Conservation (phyloP, 2,888 invertebrate species). For the Coenonympha arcania region DNA sequence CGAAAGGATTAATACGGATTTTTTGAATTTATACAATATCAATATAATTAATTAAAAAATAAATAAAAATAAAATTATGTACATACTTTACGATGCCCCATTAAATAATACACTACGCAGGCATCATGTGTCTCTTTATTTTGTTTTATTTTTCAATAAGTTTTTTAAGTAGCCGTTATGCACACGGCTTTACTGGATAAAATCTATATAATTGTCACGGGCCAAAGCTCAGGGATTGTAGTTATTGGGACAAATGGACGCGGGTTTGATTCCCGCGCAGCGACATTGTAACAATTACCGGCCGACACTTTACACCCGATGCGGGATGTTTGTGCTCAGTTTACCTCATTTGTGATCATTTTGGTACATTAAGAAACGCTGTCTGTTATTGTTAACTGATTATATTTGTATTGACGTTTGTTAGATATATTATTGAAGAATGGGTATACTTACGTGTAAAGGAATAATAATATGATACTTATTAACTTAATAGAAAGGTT, state of each 20-base stretch:
- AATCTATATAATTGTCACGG: conserved; percentile 40
- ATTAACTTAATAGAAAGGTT: too few species aligned
- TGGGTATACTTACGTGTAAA: too few species aligned
- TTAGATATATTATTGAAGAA: too few species aligned
- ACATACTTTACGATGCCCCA: too few species aligned
- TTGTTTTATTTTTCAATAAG: too few species aligned
- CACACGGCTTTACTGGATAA: conserved; percentile 39
- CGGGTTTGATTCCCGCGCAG: conserved; percentile 49
- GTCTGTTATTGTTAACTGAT: background rate
- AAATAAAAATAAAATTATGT: too few species aligned
- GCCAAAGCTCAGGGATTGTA: conserved; percentile 37
- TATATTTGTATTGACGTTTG: background rate
- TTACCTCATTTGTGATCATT: conserved; percentile 24
- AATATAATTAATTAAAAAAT: too few species aligned
- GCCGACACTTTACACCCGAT: conserved; percentile 41
- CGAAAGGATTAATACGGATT: too few species aligned
- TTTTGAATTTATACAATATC: too few species aligned
- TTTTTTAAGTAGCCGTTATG: conserved; percentile 20
- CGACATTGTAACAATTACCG: conserved; percentile 41
- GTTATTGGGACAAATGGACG: conserved; percentile 52
- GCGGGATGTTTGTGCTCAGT: conserved; percentile 63
- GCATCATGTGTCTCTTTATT: too few species aligned
- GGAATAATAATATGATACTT: too few species aligned
- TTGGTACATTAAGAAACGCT: background rate
- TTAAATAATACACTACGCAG: too few species aligned